Evolutionary conservation across 2,113 vertebrate species (phyloP).

Genomic region (Scytalopus superciliaris): DNA sequence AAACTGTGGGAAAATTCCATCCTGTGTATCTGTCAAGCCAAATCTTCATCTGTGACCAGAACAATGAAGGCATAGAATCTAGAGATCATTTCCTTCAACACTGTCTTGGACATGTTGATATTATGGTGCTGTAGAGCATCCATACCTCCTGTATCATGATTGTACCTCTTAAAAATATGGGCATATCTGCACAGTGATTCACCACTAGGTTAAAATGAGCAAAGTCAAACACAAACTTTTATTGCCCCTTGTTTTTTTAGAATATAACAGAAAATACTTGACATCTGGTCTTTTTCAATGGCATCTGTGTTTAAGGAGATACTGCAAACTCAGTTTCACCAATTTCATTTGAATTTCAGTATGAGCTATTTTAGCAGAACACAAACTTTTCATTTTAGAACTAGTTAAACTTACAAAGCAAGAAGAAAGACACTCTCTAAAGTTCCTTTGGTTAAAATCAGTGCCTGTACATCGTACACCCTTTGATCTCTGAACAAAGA

Average conservation of each 20-base stretch:
- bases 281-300: slow-evolving; percentile 70
- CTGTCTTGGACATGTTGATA: background rate
- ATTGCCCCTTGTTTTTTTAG: slow-evolving; percentile 53
- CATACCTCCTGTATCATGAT: slow-evolving; percentile 19
- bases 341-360: slow-evolving; percentile 17
- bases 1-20: background rate
- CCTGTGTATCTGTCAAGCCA: background rate
- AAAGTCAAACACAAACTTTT: slow-evolving; percentile 59
- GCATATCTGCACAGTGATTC: slow-evolving; percentile 38
- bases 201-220: slow-evolving; percentile 28
- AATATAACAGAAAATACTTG: slow-evolving; percentile 46
- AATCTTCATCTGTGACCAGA: slow-evolving; percentile 8
- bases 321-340: slow-evolving; percentile 33
- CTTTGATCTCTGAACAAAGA: slow-evolving; percentile 10
- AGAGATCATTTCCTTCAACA: slow-evolving; percentile 29
- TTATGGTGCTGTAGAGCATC: slow-evolving; percentile 29
- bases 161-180: slow-evolving; percentile 36
- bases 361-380: slow-evolving; percentile 7
- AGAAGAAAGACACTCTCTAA: background rate
- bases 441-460: background rate
- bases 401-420: background rate
- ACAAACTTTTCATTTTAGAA: background rate
- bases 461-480: background rate
- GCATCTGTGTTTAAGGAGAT: slow-evolving; percentile 59
- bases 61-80: background rate